Evolutionary conservation across 2,797 vertebrate genomes (phyloP), one percentile per base, ranked within the genome.

Genomic region (Ataeniobius toweri): DNA sequence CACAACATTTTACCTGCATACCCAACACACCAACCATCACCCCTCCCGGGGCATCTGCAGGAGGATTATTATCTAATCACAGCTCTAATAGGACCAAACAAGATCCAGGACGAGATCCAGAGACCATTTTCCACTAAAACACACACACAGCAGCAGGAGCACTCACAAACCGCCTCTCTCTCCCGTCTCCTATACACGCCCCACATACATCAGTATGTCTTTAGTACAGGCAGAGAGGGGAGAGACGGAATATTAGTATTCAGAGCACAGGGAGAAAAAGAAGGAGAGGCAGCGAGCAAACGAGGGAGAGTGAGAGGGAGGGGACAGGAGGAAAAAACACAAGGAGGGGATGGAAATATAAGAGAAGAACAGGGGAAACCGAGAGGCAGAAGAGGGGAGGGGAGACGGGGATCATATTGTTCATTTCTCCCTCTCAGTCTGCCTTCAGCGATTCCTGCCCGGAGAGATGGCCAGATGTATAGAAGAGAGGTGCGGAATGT

Each of bases 181-280:
- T 83, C 75, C 71, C 71, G 73, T 39, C 72, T 78, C 85, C 82
- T 86, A 78, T 85, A 77, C 83, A 89, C 68, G 79, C 87, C 90
- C 90, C 88, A 89, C 89, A 94, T 94, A 93, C 94, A 94, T 94
- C 94, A 95, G 94, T 90, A 88, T 93, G 94, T 95, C 91, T 95
- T 95, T 94, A 95, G 93, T 88, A 88, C 83, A 93, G 92, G 91
- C 91, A 84, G 88, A 83, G 89, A 90, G 87, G 90, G 84, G 80
- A 89, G 85, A 93, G 92, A 93, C 87, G 82, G 78, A 86, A 87
- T 91, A 94, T 96, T 96, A 95, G 94, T 95, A 96, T 96, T 96
- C 95, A 87, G 93, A 92, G 93, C 95, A 95, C 95, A 95, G 91
- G 88, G 89, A 85, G 86, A 83, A 51, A 83, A 82, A 84, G 84